Evolutionary conservation across 2,888 invertebrate genomes (phyloP), one percentile per base, ranked within the genome.

Genomic region (Acronicta leporina): DNA sequence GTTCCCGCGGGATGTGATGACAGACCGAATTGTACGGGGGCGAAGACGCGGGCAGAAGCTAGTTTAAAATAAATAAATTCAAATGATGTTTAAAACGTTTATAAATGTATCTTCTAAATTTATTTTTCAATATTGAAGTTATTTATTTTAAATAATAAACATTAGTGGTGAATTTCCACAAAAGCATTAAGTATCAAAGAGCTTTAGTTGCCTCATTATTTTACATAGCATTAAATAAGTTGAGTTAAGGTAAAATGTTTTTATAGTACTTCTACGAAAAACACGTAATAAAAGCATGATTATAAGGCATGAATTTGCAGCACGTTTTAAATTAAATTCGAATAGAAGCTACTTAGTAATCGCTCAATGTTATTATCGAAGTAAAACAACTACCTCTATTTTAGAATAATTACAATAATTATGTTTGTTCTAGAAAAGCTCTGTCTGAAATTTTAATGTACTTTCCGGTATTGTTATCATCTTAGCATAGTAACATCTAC

Each of bases 311-410:
- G 30, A 20, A 45, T 40, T 43, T 20, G 5, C 42, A 51, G 41
- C 46, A 47, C 51, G 14, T 53, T 68, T 53, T 30, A 44, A 57
- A 60, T 60, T 54, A 44, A 57, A 75, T 74, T 74, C 44, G 44
- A 16, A 40, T 49, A 15, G 52, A 68, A 62, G 54, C 40, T 52
- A 41, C 41, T 61, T 41, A 51, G 16, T 49, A 53, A 13, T 30
- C 13, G 16, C 42, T 50, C 15, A 46, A 56, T 56, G 11, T 45
- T 66, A 44, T 53, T 53, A 49, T 47, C 13, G 14, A 45, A 47
- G 0, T 54, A 20, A 25, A 53, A 45, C n/a, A 45, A 45, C 14
- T 38, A 27, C 25, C 15, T 4, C 1, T 47, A n/a, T 16, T 47
- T 35, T 27, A 7, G 27, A 27, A 27, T 4, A 5, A 7, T 27